These are phyloP conservation scores for Tenthredo notha DNA, from an alignment of 2,888 invertebrate genomes.

Conservation along the genomic window DNA sequence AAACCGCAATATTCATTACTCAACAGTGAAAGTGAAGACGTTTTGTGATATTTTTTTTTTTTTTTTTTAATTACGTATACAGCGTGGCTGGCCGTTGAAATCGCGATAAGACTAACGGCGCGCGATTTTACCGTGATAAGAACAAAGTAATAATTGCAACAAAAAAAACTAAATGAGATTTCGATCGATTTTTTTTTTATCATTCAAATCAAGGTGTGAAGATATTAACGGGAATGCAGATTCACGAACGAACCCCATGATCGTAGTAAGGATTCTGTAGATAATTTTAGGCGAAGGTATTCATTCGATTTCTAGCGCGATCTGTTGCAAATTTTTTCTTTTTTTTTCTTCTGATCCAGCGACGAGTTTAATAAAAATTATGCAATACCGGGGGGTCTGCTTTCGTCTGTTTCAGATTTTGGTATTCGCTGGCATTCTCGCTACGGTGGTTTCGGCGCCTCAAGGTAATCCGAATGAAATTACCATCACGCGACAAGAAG, in stretches of 20 bases:
- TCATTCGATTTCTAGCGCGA: background rate
- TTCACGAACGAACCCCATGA: background rate
- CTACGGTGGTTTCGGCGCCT: constrained; percentile 69
- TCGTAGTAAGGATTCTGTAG: background rate
- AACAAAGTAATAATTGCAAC: background rate
- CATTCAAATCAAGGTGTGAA: background rate
- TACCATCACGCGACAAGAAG: constrained; percentile 74
- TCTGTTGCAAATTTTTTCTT: background rate
- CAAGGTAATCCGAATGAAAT: constrained; percentile 72
- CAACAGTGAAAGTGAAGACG: constrained; percentile 75
- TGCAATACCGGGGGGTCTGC: background rate
- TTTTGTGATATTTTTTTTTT: constrained; percentile 66
- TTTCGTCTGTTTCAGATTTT: constrained; percentile 47
- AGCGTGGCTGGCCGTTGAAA: background rate
- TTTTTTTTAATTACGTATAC: constrained; percentile 57
- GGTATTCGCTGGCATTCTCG: constrained; percentile 55
- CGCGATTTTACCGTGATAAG: background rate
- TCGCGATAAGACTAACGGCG: background rate
- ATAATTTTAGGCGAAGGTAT: background rate
- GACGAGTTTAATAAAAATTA: background rate
- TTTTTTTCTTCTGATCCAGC: no score
- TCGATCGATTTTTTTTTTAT: background rate
- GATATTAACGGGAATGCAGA: background rate
- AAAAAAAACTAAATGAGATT: background rate
- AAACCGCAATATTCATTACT: constrained; percentile 63